Percentiles rank a stretch among this genome's conserved stretches.
These are phyloP conservation scores for Cerceris ruficornis DNA, from an alignment of 2,888 invertebrate species.

Conservation along the genomic window DNA sequence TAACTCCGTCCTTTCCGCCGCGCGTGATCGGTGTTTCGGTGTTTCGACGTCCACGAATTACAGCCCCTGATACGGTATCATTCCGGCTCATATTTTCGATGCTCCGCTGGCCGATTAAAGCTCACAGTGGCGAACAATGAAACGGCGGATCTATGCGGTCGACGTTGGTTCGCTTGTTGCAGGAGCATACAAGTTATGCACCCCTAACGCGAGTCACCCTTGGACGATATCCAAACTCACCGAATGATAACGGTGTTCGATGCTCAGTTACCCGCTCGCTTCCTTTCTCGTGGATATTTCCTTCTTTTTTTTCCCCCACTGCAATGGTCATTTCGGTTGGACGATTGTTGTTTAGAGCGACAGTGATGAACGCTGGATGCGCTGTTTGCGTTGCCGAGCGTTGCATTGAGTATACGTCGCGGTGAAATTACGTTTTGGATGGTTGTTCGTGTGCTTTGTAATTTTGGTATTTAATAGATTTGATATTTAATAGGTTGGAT, in stretches of 20 bases:
- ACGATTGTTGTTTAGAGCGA: background rate
- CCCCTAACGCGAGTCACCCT: constrained; percentile 45
- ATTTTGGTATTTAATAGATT: too few species aligned
- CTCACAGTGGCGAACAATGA: constrained; percentile 52
- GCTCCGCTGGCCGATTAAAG: constrained; percentile 51
- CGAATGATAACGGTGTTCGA: constrained; percentile 70
- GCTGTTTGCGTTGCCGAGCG: too few species aligned
- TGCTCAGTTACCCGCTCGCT: constrained; percentile 44
- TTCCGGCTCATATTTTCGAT: constrained; percentile 64
- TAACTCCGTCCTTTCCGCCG: background rate
- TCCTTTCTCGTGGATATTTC: background rate
- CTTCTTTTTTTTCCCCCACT: background rate
- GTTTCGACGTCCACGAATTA: constrained; percentile 52
- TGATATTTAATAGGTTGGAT: too few species aligned
- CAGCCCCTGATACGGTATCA: constrained; percentile 63
- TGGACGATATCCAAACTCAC: constrained; percentile 67
- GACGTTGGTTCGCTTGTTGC: constrained; percentile 59
- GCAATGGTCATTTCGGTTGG: background rate
- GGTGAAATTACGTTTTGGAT: too few species aligned
- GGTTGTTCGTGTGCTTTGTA: too few species aligned
- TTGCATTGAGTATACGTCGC: too few species aligned
- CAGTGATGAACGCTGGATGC: too few species aligned
- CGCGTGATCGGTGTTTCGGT: background rate
- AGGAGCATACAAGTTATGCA: constrained; percentile 68
- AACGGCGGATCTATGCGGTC: constrained; percentile 60